These are phyloP conservation scores for Paradoxurus hermaphroditus DNA, from an alignment of 2,113 vertebrate genomes.

Conservation along the genomic window DNA sequence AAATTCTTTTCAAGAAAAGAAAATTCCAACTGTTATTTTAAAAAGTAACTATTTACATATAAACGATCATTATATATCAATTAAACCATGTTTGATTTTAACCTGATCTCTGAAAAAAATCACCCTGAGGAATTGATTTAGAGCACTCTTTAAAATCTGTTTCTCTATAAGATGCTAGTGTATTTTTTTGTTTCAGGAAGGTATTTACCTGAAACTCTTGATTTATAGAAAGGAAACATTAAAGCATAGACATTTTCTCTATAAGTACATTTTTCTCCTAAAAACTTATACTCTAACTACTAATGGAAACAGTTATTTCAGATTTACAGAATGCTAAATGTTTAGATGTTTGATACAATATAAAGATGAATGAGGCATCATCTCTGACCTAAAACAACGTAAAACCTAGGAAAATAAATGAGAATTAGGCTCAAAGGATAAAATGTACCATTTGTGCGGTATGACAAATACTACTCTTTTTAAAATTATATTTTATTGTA, in stretches of 20 bases:
- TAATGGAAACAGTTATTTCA: background rate
- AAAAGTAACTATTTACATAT: background rate
- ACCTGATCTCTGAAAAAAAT: background rate
- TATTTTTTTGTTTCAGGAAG: background rate
- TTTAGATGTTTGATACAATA: background rate
- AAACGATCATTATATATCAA: background rate
- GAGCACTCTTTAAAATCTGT: background rate
- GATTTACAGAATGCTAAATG: background rate
- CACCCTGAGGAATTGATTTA: background rate
- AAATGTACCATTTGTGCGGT: background rate
- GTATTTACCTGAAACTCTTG: background rate
- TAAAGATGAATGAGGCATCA: background rate
- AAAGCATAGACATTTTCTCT: background rate
- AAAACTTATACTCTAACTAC: background rate
- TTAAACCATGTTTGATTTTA: background rate
- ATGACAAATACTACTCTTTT: background rate
- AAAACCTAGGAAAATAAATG: background rate
- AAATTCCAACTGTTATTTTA: background rate
- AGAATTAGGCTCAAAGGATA: background rate
- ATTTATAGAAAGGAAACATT: background rate
- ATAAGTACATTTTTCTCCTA: background rate
- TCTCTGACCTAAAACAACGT: background rate
- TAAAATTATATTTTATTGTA: no score
- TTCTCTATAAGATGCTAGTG: background rate
- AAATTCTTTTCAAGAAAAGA: slow-evolving; percentile 17